Base-by-base conservation (phyloP, 2,888 invertebrate species). In the Agrochola macilenta region DNA sequence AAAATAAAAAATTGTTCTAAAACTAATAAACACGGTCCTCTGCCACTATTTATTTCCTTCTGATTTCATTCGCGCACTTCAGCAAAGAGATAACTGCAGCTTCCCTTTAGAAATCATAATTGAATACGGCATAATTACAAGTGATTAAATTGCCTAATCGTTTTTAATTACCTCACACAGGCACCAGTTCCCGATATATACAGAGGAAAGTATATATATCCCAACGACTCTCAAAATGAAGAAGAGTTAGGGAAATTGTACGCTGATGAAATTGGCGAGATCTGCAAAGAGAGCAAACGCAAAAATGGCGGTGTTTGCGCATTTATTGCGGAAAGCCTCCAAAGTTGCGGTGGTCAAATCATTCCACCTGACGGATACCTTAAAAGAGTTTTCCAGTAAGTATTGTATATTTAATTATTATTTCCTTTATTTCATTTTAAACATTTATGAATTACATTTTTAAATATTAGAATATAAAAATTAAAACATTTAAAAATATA, bases 341-440 rank as follows among this genome's bases (percentile, higher is more conserved):
- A 99, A 94, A 99, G 99, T 91, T 99, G 99, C 92, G 99, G 99
- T 5, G 99, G 99, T 1, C 99, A 99, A 96, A 98, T 99, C 71
- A 97, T 99, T 52, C 98, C 98, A 12, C 99, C 99, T 0, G 95
- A 97, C 46, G 98, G 98, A 84, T 99, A 99, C 93, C 97, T 99
- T 85, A 97, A 97, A 89, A 97, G 97, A 80, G 99, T 98, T 30
- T 99, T 98, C 94, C 97, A 98, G 98, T 98, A 94, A 97, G 97
- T 96, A 79, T 43, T 30, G 35, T 9, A 57, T n/a, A 1, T 39
- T 11, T 39, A 39, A 39, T 39, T 58, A 23, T n/a, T 30, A 30
- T 30, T 30, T 30, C 30, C 30, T 30, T 30, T 30, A 30, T 30
- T 30, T 30, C 1, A 30, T 30, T 30, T 1, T 30, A 30, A 30